Base-by-base conservation (phyloP, 2,113 vertebrate genomes). In the Phaethornis superciliosus region DNA sequence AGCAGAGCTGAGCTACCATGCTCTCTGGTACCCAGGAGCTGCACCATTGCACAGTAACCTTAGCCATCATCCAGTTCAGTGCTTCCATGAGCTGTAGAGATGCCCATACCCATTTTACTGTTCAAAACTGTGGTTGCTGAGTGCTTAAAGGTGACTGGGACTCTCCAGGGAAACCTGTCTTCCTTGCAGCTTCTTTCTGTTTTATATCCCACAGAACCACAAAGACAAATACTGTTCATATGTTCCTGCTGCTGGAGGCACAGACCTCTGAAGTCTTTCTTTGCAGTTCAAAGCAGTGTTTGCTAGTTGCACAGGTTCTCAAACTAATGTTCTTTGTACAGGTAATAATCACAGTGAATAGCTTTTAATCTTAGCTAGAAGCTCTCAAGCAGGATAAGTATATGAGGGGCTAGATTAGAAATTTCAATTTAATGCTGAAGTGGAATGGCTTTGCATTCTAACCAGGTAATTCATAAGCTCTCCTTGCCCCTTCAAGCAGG, bases 391-490 rank as follows among this genome's bases (percentile, higher is more conserved):
- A 90, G 72, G 33, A 8, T 77, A 90, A 60, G 75, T 77, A 40
- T 72, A 21, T 63, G 76, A 88, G 55, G 18, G 49, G 20, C 67
- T 86, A 81, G 28, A 83, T 95, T 84, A 78, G 70, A 88, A 95
- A 80, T 69, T 76, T 64, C 92, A 91, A 88, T 81, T 63, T 47
- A 85, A 68, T 85, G 71, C 67, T 63, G 22, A 58, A 78, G 10
- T 67, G 58, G 56, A 88, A 86, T 70, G 74, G 30, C 28, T 91
- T 90, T 94, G 49, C 58, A 54, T 95, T 96, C 28, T 72, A 92
- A 69, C 51, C 17, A 42, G 42, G 33, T 84, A 80, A 85, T 88
- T 96, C 46, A 72, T 74, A 70, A 90, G 23, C 10, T 70, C 7
- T 23, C 15, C n/a, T 18, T 76, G 33, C 11, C 32, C 40, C 47